Conservation (phyloP, 2,797 vertebrate species). For the Brachymystax lenok region DNA sequence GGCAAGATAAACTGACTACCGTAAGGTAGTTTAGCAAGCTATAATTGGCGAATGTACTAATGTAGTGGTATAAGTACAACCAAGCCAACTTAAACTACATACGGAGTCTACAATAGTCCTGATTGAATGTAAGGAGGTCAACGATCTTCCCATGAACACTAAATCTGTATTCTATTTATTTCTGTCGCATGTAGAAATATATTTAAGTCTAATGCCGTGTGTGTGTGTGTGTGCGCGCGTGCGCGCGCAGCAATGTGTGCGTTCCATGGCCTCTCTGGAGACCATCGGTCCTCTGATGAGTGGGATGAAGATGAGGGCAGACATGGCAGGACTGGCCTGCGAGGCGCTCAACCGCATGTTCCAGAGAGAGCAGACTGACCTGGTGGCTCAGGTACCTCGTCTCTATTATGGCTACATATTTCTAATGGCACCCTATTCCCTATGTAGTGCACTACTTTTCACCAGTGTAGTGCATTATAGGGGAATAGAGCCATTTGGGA, state of each 20-base stretch:
- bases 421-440: background rate
- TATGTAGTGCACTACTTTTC: background rate
- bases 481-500: background rate
- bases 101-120: too few relatives aligned
- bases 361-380: constrained; percentile 94
- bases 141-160: too few relatives aligned
- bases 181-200: too few relatives aligned
- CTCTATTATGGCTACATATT: background rate
- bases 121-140: too few relatives aligned
- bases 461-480: background rate
- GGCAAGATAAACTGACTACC: background rate
- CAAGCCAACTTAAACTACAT: background rate
- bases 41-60: background rate
- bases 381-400: constrained; percentile 88
- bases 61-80: background rate
- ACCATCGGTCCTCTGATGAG: constrained; percentile 93
- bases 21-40: background rate
- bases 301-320: constrained; percentile 89
- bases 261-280: constrained; percentile 92
- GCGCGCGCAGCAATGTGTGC: constrained; percentile 86
- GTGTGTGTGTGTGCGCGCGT: constrained; percentile 21
- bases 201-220: background rate
- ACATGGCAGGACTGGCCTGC: constrained; percentile 91
- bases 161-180: too few relatives aligned
- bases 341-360: constrained; percentile 99